phyloP scores from a whole-genome alignment of 2,888 invertebrate species.

The Chaetogeoica ovagalla region DNA sequence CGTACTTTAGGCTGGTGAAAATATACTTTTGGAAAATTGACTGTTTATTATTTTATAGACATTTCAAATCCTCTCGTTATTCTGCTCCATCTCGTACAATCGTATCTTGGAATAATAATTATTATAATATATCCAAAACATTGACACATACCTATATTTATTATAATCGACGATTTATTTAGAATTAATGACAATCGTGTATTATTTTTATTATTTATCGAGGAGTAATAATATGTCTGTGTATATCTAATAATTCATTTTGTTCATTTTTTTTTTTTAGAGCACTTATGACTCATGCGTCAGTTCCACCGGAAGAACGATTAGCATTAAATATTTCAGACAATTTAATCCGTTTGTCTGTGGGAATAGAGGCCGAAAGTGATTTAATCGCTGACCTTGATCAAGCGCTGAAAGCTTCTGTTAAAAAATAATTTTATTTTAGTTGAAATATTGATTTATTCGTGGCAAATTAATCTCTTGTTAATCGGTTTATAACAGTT shows the following conservation, averaged over 20 bases:
- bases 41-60: too few relatives aligned
- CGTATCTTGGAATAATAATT: too few relatives aligned
- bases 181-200: too few relatives aligned
- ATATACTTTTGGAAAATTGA: too few relatives aligned
- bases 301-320: constrained; percentile 77
- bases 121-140: too few relatives aligned
- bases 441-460: constrained; percentile 11
- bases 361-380: constrained; percentile 84
- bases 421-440: constrained; percentile 20
- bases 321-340: constrained; percentile 78
- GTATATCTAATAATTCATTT: neutral
- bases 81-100: too few relatives aligned
- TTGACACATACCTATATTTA: too few relatives aligned
- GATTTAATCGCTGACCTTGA: constrained; percentile 85
- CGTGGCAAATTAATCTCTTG: neutral
- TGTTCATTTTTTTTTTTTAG: constrained; percentile 62
- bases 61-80: too few relatives aligned
- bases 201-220: too few relatives aligned
- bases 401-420: constrained; percentile 70
- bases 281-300: constrained; percentile 92
- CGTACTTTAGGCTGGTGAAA: too few relatives aligned
- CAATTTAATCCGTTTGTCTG: constrained; percentile 81
- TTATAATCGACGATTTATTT: too few relatives aligned
- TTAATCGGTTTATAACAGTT: constrained; percentile 8
- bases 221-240: neutral